Conservation (phyloP, 2,797 vertebrate species). For the Enteromius unitaeniatus region DNA sequence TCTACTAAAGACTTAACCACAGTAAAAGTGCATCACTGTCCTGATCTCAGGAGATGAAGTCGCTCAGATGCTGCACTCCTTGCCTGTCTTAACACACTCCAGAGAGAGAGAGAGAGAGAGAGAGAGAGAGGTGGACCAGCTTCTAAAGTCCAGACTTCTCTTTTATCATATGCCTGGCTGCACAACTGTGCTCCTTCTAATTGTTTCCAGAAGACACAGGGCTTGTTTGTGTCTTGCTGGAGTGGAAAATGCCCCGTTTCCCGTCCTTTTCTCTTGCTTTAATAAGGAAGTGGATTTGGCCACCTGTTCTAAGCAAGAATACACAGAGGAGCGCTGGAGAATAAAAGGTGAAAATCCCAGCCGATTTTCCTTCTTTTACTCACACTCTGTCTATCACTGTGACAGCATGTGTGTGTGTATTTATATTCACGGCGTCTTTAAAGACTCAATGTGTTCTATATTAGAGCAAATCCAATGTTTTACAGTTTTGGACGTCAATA, state of each 20-base stretch:
- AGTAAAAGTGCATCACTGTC: neutral
- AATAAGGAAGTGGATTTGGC: slow-evolving; percentile 41
- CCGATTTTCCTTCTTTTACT: slow-evolving; percentile 1
- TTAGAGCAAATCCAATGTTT: slow-evolving; percentile 15
- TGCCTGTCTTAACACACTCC: neutral
- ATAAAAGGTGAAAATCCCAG: slow-evolving; percentile 25
- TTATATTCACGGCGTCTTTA: slow-evolving; percentile 9
- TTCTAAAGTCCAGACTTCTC: slow-evolving; percentile 14
- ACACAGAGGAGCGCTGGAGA: slow-evolving; percentile 1
- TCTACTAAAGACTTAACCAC: neutral
- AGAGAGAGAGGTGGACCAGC: neutral
- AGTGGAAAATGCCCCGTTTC: slow-evolving; percentile 61
- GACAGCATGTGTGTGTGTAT: neutral
- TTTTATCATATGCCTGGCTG: slow-evolving; percentile 38
- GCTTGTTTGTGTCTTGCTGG: slow-evolving; percentile 61
- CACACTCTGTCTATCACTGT: neutral
- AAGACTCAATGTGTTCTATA: neutral
- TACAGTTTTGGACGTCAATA: slow-evolving; percentile 11
- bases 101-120: neutral
- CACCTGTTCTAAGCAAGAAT: slow-evolving; percentile 34
- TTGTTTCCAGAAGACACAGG: slow-evolving; percentile 58
- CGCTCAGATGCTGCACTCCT: neutral
- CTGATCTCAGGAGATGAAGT: neutral
- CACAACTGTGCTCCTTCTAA: slow-evolving; percentile 48
- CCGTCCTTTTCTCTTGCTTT: slow-evolving; percentile 44